Conservation (phyloP, 2,888 invertebrate species). For the Azorinus chamasolen region DNA sequence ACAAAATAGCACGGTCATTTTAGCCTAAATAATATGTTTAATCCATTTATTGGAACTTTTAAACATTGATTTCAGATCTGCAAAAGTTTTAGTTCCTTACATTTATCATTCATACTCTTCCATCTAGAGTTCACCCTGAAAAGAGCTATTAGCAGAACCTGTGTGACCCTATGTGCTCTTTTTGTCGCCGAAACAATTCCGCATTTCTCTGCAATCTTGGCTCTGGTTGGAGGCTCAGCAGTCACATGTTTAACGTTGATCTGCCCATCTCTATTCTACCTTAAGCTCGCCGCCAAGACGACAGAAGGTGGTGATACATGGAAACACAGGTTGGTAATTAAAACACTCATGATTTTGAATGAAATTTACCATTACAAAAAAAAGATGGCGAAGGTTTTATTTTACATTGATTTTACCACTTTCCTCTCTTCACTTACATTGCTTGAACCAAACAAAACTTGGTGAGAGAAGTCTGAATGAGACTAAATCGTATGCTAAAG, state of each 20-base stretch:
- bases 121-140: conserved; percentile 39
- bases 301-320: conserved; percentile 5
- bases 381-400: background rate
- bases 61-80: too few species aligned
- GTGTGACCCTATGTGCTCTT: conserved; percentile 15
- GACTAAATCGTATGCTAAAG: too few species aligned
- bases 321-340: conserved; percentile 15
- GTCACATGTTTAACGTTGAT: conserved; percentile 35
- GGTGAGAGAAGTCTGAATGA: too few species aligned
- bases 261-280: conserved; percentile 32
- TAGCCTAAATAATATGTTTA: too few species aligned
- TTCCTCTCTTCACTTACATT: background rate
- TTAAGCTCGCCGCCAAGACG: conserved; percentile 19
- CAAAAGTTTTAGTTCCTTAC: too few species aligned
- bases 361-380: too few species aligned
- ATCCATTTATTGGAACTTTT: too few species aligned
- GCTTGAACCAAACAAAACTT: too few species aligned
- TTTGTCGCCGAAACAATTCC: conserved; percentile 40
- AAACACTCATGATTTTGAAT: background rate
- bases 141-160: conserved; percentile 24
- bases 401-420: background rate
- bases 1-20: too few species aligned
- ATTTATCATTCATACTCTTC: too few species aligned
- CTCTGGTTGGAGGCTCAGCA: conserved; percentile 45
- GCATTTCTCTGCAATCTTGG: conserved; percentile 32